Conservation (phyloP, 2,888 invertebrate species). For the Sarcophaga rosellei region DNA sequence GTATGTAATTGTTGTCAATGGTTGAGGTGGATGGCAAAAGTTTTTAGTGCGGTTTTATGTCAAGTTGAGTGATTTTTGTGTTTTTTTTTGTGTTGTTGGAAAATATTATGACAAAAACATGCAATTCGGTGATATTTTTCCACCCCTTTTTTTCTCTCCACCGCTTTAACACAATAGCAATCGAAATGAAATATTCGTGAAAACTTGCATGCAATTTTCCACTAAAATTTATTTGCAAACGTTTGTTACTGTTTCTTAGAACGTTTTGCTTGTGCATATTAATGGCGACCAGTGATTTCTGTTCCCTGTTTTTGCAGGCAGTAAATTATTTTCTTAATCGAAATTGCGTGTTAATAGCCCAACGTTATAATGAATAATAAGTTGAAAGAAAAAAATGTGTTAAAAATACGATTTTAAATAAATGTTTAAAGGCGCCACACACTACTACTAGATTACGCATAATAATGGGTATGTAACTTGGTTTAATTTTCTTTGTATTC, state of each 20-base stretch:
- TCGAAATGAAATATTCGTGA: neutral
- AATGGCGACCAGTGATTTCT: neutral
- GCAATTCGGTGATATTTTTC: conserved; percentile 39
- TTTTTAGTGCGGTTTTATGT: conserved; percentile 16
- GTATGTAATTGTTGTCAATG: neutral
- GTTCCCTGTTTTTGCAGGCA: neutral
- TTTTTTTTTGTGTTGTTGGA: neutral
- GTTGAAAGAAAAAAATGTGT: neutral
- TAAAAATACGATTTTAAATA: neutral
- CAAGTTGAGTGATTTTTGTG: conserved; percentile 10
- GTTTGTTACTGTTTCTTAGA: neutral
- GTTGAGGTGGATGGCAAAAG: neutral
- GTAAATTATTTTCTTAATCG: neutral
- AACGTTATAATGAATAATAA: neutral
- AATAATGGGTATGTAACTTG: conserved; percentile 43
- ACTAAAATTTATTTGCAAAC: neutral
- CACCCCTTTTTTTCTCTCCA: neutral
- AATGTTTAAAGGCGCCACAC: neutral
- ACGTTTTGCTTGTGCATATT: neutral
- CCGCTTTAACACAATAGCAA: neutral
- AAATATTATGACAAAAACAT: conserved; percentile 31
- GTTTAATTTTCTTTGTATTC: neutral
- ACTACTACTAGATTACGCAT: conserved; percentile 9
- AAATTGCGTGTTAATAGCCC: neutral
- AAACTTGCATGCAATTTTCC: neutral